Evolutionary conservation across 2,113 vertebrate species (phyloP), one percentile per base, ranked within the genome.

Genomic region (Nanorana parkeri): DNA sequence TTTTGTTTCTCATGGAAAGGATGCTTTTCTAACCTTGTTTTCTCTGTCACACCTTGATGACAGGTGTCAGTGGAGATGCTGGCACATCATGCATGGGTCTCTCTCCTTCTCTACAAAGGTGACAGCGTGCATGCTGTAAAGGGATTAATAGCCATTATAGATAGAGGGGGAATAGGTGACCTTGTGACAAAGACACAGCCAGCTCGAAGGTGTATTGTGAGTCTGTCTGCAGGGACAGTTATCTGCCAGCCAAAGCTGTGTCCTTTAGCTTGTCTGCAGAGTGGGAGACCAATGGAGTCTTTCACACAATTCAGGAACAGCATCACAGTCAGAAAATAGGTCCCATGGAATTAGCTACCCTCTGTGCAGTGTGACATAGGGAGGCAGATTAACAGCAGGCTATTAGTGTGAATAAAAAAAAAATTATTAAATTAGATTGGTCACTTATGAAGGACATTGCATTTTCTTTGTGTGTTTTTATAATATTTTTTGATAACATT

Each of bases 101-200:
- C 26, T n/a, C 72, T 75, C 28, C 28, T 60, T 32, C 72, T 61
- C 55, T 36, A 56, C 32, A 54, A 51, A 67, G 64, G 64, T 68
- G 77, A 78, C 63, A 21, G 29, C 77, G 58, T 55, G 52, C 52
- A 73, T 55, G 47, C 68, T 64, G 58, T 20, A 81, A 81, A 72
- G 60, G 79, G 79, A 81, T 81, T 81, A 81, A 81, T 81, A 58
- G 58, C 79, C 73, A 80, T 81, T 65, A 73, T 24, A 55, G 61
- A 73, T 29, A 73, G 60, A 73, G 79, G 79, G 32, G 79, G 68
- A 73, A 72, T 55, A 65, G 67, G 68, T 81, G 79, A 81, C 79
- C 68, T 81, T 81, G 68, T 72, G 68, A 54, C 29, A 71, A 81
- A 60, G 68, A 65, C 68, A 29, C 51, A 81, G 58, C 28, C 79